Percentiles rank a stretch among this genome's conserved stretches.
Conservation (phyloP, 1,140 invertebrate species). For the Doryteuthis pealeii region DNA sequence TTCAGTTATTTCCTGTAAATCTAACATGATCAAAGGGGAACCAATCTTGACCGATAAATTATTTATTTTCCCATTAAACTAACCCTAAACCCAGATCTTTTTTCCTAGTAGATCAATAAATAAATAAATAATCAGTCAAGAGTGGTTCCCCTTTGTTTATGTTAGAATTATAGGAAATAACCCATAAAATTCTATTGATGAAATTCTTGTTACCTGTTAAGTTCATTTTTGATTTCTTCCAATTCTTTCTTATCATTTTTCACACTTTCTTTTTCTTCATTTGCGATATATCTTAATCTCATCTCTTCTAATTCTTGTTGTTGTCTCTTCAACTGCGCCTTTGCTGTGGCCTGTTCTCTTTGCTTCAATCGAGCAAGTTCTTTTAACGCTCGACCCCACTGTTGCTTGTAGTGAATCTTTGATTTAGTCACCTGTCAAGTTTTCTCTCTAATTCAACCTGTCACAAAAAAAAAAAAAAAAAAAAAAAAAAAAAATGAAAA, state of each 20-base stretch:
- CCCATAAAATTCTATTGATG: too few species aligned
- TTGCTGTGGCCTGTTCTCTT: constrained; percentile 53
- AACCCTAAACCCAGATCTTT: too few species aligned
- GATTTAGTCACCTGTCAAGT: constrained; percentile 58
- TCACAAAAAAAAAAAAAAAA: too few species aligned
- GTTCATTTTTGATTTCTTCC: constrained; percentile 56
- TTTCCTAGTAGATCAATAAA: too few species aligned
- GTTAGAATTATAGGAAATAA: too few species aligned
- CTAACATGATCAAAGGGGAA: too few species aligned
- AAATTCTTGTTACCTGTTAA: constrained; percentile 58
- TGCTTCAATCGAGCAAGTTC: constrained; percentile 59
- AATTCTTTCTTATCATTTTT: constrained; percentile 54
- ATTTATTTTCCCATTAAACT: too few species aligned
- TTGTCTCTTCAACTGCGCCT: constrained; percentile 46
- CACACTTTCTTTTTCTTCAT: constrained; percentile 57
- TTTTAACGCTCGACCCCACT: constrained; percentile 59
- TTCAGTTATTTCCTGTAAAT: too few species aligned
- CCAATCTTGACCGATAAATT: too few species aligned
- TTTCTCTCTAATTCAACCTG: constrained; percentile 60
- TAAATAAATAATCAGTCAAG: too few species aligned
- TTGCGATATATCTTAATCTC: constrained; percentile 56
- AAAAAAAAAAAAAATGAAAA: too few species aligned
- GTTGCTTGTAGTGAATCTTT: constrained; percentile 61
- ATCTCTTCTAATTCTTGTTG: constrained; percentile 61
- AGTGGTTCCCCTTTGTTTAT: too few species aligned